phyloP scores from a whole-genome alignment of 2,797 vertebrate genomes.

The Alauda arvensis region DNA sequence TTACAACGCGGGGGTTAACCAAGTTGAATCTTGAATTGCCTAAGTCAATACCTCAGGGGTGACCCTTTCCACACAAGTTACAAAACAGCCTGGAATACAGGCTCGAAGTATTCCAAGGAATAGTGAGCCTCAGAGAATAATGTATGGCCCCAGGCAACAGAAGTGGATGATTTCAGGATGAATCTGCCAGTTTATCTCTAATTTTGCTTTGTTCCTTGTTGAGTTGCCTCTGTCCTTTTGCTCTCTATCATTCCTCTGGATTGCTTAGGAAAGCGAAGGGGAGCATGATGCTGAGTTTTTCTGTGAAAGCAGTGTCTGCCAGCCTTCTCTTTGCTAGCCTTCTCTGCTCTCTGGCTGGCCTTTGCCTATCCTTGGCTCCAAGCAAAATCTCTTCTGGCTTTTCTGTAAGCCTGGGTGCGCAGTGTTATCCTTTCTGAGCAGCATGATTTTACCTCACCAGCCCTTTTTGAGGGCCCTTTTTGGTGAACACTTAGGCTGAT shows the following conservation, averaged over 20 bases:
- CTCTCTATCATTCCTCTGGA: background rate
- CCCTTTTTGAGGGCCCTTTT: background rate
- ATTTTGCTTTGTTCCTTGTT: background rate
- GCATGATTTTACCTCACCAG: background rate
- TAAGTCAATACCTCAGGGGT: background rate
- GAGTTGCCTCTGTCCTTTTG: background rate
- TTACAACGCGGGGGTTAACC: background rate
- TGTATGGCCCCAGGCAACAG: background rate
- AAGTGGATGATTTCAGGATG: background rate
- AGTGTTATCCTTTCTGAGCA: background rate
- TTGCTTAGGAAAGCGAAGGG: background rate
- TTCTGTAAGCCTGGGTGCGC: background rate
- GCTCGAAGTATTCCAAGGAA: background rate
- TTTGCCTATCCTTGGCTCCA: background rate
- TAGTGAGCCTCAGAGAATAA: background rate
- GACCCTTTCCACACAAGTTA: background rate
- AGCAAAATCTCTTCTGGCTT: background rate
- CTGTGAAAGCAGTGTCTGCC: background rate
- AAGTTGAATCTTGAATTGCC: background rate
- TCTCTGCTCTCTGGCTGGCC: background rate
- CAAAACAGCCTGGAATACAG: background rate
- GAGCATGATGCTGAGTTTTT: background rate
- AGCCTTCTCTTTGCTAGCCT: background rate
- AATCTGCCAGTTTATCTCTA: background rate
- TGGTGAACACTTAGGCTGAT: background rate